phyloP scores from a whole-genome alignment of 2,888 invertebrate genomes.

The Liposcelis brunnea region DNA sequence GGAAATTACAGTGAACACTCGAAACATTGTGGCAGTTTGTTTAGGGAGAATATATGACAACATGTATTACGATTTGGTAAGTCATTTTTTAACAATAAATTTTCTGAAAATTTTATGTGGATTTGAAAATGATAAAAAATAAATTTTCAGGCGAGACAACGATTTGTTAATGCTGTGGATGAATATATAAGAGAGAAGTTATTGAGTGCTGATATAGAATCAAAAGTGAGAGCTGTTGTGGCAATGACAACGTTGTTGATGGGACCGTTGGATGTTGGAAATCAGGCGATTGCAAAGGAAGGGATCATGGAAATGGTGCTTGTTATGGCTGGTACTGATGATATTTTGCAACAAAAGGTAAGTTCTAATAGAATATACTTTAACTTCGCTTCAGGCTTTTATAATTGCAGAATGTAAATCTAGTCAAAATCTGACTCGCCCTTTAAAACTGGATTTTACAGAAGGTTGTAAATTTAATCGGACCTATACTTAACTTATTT shows the following conservation, averaged over 20 bases:
- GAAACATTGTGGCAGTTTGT: constrained; percentile 81
- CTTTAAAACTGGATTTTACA: too few relatives aligned
- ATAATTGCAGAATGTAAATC: too few relatives aligned
- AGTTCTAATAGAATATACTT: too few relatives aligned
- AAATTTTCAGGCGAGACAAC: constrained; percentile 39
- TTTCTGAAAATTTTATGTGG: too few relatives aligned
- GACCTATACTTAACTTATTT: too few relatives aligned
- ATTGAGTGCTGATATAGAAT: constrained; percentile 66
- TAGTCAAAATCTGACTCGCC: too few relatives aligned
- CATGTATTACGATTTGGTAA: constrained; percentile 67
- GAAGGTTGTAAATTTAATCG: too few relatives aligned
- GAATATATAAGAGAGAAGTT: constrained; percentile 75
- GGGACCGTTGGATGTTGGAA: constrained; percentile 89
- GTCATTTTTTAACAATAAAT: too few relatives aligned
- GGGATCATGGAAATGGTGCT: constrained; percentile 93
- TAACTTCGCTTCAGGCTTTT: too few relatives aligned
- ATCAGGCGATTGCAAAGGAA: constrained; percentile 57
- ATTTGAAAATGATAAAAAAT: too few relatives aligned
- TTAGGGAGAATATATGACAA: constrained; percentile 85
- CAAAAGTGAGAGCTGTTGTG: constrained; percentile 53
- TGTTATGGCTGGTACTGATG: constrained; percentile 90
- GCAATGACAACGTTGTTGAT: constrained; percentile 75
- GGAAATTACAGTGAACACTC: constrained; percentile 72
- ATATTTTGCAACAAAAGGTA: constrained; percentile 62
- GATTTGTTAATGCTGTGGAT: constrained; percentile 60